These are phyloP conservation scores for Lypha dubia DNA, from an alignment of 2,888 invertebrate species.

Conservation along the genomic window DNA sequence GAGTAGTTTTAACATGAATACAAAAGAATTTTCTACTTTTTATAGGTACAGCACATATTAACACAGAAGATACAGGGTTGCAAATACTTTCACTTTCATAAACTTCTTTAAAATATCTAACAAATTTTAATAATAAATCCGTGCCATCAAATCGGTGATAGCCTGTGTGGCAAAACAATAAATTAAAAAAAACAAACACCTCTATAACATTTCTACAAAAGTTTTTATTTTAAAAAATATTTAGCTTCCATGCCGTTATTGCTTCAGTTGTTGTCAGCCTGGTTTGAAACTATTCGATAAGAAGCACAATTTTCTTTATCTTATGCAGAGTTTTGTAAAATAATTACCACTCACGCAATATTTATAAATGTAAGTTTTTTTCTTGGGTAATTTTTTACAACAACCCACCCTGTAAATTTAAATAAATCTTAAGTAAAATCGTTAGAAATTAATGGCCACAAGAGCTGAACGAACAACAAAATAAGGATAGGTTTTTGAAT, in stretches of 20 bases:
- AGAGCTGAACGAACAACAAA: constrained; percentile 19
- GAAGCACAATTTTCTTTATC: too few species aligned
- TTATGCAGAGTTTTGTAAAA: background rate
- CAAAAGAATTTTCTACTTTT: constrained; percentile 20
- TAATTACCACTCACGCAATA: background rate
- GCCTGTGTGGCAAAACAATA: too few species aligned
- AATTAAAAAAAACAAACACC: too few species aligned
- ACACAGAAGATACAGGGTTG: constrained; percentile 32
- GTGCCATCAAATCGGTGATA: too few species aligned
- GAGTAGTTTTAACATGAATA: constrained; percentile 38
- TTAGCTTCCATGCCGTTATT: too few species aligned
- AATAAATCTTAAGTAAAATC: constrained; percentile 69
- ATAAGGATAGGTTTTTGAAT: constrained; percentile 61
- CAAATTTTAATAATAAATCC: too few species aligned
- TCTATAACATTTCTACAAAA: too few species aligned
- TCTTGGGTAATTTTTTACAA: background rate
- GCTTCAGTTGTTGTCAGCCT: too few species aligned
- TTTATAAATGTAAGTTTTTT: background rate
- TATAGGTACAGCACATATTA: background rate
- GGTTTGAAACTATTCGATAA: too few species aligned
- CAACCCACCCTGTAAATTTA: constrained; percentile 63
- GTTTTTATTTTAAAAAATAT: too few species aligned
- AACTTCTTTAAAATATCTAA: too few species aligned
- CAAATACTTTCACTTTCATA: too few species aligned
- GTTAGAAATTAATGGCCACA: constrained; percentile 53